phyloP scores from a whole-genome alignment of 2,113 vertebrate species.

The Nothoprocta pentlandii region DNA sequence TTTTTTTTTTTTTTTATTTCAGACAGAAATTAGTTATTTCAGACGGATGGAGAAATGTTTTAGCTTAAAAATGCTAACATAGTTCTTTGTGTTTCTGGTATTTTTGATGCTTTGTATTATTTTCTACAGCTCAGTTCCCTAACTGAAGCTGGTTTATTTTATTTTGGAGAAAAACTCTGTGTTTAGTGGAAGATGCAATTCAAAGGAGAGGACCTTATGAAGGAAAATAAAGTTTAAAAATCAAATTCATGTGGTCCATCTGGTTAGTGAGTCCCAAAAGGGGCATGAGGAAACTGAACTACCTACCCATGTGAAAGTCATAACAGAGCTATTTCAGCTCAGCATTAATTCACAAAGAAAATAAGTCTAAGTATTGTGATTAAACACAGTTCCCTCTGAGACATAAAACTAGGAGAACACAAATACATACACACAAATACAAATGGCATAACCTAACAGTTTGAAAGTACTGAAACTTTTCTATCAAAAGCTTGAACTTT shows the following conservation, averaged over 20 bases:
- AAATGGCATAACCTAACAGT: not conserved
- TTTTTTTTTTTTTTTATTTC: not conserved
- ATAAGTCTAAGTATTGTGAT: not conserved
- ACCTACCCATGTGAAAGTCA: not conserved
- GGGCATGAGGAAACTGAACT: slow-evolving; percentile 8
- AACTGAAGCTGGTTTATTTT: not conserved
- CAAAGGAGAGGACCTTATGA: not conserved
- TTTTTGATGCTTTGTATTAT: not conserved
- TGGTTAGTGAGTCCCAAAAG: not conserved
- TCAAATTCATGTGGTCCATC: not conserved
- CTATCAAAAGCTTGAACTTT: not conserved
- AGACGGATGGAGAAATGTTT: not conserved
- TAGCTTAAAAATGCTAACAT: not conserved
- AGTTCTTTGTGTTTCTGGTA: not conserved
- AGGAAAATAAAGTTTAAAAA: not conserved
- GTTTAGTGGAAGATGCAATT: not conserved
- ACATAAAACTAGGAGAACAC: not conserved
- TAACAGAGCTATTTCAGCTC: slow-evolving; percentile 11
- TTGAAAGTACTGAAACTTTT: not conserved
- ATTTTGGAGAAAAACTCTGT: not conserved
- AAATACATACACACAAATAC: not conserved
- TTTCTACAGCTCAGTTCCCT: not conserved
- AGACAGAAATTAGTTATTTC: not conserved
- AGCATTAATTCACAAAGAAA: not conserved
- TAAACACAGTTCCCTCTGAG: not conserved